Conservation (phyloP, 2,113 vertebrate species). For the Chaetodon auriga region DNA sequence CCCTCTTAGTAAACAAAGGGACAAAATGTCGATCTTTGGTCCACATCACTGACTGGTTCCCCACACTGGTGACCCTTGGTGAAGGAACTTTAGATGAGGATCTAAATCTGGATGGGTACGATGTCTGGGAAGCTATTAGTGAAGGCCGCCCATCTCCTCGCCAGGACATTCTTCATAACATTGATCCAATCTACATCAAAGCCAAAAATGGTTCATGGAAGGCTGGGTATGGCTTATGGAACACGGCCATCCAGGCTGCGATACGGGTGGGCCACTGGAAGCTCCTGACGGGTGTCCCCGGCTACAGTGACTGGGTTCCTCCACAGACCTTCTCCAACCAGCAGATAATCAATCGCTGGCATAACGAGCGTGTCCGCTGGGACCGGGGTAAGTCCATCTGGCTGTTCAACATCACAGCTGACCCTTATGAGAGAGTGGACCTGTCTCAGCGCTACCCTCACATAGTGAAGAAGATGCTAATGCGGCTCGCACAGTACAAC, state of each 20-base stretch:
- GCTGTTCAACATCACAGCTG: constrained; percentile 97
- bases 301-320: constrained; percentile 96
- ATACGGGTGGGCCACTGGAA: constrained; percentile 96
- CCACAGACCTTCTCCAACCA: constrained; percentile 94
- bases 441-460: constrained; percentile 89
- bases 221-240: constrained; percentile 95
- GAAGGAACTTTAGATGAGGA: constrained; percentile 93
- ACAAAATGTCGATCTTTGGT: constrained; percentile 91
- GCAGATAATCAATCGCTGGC: constrained; percentile 90
- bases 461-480: constrained; percentile 91
- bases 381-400: constrained; percentile 93
- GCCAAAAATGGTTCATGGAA: constrained; percentile 95
- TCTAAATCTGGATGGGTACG: constrained; percentile 92
- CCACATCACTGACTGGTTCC: constrained; percentile 99
- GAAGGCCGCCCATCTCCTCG: constrained; percentile 94
- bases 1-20: constrained; percentile 91
- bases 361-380: constrained; percentile 90
- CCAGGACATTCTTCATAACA: constrained; percentile 96
- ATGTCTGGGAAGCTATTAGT: constrained; percentile 97
- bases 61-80: constrained; percentile 92
- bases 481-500: constrained; percentile 91
- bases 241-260: constrained; percentile 94
- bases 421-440: constrained; percentile 95
- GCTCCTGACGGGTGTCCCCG: constrained; percentile 93
- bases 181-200: constrained; percentile 94